Evolutionary conservation across 2,113 vertebrate species (phyloP), one percentile per base, ranked within the genome.

Genomic region (Dicentrarchus labrax): DNA sequence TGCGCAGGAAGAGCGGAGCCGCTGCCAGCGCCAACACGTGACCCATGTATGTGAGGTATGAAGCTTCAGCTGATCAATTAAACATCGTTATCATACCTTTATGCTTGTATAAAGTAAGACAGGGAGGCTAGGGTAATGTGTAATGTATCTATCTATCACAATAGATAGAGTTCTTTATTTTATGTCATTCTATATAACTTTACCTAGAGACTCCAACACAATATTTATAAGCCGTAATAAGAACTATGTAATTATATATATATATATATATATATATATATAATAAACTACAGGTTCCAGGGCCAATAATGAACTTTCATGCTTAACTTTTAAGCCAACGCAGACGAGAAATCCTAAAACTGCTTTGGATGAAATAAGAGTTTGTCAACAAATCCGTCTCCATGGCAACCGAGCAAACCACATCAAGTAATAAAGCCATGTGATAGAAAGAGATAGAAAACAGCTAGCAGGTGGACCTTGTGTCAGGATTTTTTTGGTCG

Each of bases 21-120:
- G n/a, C 43, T 16, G 59, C 6, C 41, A 19, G 3, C 59, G 2
- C 9, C 0, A 69, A 72, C 84, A 88, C 61, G 87, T 89, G 84
- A 86, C 30, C 10, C 6, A 17, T 47, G 30, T 30, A 30, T 30
- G 30, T 30, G 30, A 3, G 41, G 24, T 11, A 9, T 2, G 53
- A 21, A 30, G 51, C 24, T 5, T 10, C 22, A 22, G 69, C 2
- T 30, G 30, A 30, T 30, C 30, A 3, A 30, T 30, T 3, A 30
- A 30, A 30, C 30, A 2, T 3, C 30, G 30, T 30, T 30, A 30
- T 30, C 30, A 30, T 30, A 30, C 30, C 30, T 30, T 30, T 3
- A 30, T 30, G 30, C 2, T 30, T 30, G 30, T 30, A 30, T 30
- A 30, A 30, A 30, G 30, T 30, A 3, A 30, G 30, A 30, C 30